phyloP scores from a whole-genome alignment of 2,888 invertebrate species.

The Heteropelma amictum region DNA sequence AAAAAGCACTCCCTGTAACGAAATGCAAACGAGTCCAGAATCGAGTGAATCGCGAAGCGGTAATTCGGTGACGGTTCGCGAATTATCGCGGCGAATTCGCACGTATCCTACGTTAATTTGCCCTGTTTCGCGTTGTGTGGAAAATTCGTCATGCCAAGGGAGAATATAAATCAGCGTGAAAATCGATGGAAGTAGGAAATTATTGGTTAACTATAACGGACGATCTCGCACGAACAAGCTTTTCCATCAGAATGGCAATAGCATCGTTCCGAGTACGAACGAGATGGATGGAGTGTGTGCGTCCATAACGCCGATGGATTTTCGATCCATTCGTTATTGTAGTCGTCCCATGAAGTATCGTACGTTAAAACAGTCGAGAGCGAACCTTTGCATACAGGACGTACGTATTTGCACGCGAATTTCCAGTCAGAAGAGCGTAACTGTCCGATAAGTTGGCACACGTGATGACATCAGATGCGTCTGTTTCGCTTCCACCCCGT shows the following conservation, averaged over 20 bases:
- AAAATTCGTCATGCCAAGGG: slow-evolving; percentile 11
- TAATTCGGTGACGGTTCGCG: slow-evolving; percentile 37
- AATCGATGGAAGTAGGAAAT: slow-evolving; percentile 54
- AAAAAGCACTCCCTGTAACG: no score
- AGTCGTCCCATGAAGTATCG: slow-evolving; percentile 3
- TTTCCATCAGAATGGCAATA: slow-evolving; percentile 2
- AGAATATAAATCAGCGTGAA: slow-evolving; percentile 52
- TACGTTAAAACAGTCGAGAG: slow-evolving; percentile 37
- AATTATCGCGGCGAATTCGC: not conserved
- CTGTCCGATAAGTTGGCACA: not conserved
- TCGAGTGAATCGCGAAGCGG: slow-evolving; percentile 29
- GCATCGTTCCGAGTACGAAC: slow-evolving; percentile 12
- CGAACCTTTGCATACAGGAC: not conserved
- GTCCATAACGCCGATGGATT: slow-evolving; percentile 37
- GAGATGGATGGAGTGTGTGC: not conserved
- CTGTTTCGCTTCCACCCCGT: not conserved
- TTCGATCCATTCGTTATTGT: slow-evolving; percentile 52
- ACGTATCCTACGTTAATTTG: slow-evolving; percentile 24
- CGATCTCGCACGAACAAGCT: slow-evolving; percentile 21
- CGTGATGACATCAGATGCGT: not conserved
- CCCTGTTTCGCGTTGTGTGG: slow-evolving; percentile 5
- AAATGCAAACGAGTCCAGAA: slow-evolving; percentile 44
- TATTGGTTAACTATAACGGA: slow-evolving; percentile 30
- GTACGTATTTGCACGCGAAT: not conserved
- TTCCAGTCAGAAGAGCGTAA: not conserved